A percentile compares a stretch with the other conserved stretches of the same genome.
phyloP scores from a whole-genome alignment of 2,797 vertebrate species.

The Sebastes kiyomatsui region DNA sequence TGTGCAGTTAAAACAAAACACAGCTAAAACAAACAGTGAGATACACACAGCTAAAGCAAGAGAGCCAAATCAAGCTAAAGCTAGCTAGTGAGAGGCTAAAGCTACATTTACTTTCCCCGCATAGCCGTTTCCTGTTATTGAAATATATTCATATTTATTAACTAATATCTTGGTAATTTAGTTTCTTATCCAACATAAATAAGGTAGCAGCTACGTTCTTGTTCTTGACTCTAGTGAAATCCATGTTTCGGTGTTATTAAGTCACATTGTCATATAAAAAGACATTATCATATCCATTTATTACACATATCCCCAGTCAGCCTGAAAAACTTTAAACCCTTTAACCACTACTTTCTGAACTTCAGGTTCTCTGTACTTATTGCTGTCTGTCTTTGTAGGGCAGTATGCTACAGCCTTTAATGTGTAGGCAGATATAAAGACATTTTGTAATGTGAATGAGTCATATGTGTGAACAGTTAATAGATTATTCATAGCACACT shows the following conservation, averaged over 20 bases:
- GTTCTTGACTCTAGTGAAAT: not conserved
- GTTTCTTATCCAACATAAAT: not conserved
- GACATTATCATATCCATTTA: not conserved
- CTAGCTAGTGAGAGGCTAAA: not conserved
- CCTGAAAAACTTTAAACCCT: not conserved
- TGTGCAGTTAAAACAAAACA: not conserved
- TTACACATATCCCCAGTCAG: not conserved
- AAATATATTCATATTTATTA: not conserved
- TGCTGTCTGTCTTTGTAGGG: not conserved
- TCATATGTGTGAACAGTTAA: too few species aligned
- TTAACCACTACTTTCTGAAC: not conserved
- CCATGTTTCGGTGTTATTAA: not conserved
- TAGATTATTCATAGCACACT: not conserved
- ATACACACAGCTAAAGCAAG: not conserved
- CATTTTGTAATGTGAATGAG: not conserved
- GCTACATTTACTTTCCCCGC: not conserved
- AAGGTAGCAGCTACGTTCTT: not conserved
- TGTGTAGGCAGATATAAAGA: not conserved
- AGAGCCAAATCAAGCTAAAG: not conserved
- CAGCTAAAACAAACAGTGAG: not conserved
- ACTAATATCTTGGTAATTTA: not conserved
- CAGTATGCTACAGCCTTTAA: too few species aligned
- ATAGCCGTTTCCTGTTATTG: not conserved
- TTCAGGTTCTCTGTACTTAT: not conserved
- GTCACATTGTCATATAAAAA: not conserved